These are phyloP conservation scores for Drosophila sp. DNA, from an alignment of 1,140 invertebrate species.

Conservation along the genomic window DNA sequence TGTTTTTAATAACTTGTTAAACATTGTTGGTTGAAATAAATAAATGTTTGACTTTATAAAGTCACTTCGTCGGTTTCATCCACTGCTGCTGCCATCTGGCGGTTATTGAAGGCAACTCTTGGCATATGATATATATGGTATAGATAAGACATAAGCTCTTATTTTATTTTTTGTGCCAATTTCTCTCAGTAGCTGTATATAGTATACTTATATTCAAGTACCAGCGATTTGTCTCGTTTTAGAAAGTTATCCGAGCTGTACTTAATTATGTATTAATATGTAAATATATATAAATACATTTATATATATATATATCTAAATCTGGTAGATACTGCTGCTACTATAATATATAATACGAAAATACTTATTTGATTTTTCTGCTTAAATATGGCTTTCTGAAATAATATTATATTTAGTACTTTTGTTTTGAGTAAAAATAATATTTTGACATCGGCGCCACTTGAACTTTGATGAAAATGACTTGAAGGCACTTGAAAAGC, in stretches of 20 bases:
- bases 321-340: too few species aligned
- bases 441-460: constrained; percentile 34
- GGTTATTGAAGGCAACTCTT: background rate
- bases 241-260: background rate
- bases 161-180: constrained; percentile 9
- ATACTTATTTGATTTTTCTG: too few species aligned
- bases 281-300: too few species aligned
- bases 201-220: background rate
- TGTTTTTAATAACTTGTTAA: constrained; percentile 31
- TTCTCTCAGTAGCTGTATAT: constrained; percentile 15
- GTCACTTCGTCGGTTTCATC: constrained; percentile 5
- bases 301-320: too few species aligned
- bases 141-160: background rate
- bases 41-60: constrained; percentile 32
- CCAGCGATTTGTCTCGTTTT: constrained; percentile 7
- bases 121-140: background rate
- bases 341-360: too few species aligned
- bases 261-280: too few species aligned
- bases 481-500: constrained; percentile 56
- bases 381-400: too few species aligned
- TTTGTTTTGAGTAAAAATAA: too few species aligned
- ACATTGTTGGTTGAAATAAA: constrained; percentile 31
- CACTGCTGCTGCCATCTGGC: constrained; percentile 13
- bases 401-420: too few species aligned
- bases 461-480: constrained; percentile 45